Conservation (phyloP, 2,888 invertebrate genomes). For the Conops quadrifasciatus region DNA sequence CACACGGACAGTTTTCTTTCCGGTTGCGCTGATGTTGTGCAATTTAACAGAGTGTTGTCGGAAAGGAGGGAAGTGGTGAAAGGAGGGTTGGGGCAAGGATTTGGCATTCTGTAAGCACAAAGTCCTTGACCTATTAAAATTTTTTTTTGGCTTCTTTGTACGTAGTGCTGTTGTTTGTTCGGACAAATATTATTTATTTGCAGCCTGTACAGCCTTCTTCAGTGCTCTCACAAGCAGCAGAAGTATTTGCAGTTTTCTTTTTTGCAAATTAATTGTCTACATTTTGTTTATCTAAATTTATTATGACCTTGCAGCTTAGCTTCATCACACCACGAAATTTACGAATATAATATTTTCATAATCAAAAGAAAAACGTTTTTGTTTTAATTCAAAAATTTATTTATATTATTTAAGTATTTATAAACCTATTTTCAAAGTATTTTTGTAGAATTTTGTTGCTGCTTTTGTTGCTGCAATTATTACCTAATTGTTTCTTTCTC, state of each 20-base stretch:
- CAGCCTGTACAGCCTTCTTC: background rate
- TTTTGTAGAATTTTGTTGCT: too few species aligned
- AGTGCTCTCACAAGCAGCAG: background rate
- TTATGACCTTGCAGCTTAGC: background rate
- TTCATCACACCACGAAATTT: background rate
- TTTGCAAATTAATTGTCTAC: slow-evolving; percentile 10
- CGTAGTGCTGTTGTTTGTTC: background rate
- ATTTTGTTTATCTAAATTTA: background rate
- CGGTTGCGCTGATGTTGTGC: background rate
- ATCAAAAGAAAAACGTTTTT: too few species aligned
- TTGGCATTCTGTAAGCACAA: background rate
- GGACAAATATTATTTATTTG: slow-evolving; percentile 9
- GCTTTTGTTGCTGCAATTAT: too few species aligned
- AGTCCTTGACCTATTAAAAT: slow-evolving; percentile 10
- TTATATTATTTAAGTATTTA: too few species aligned
- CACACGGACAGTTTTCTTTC: background rate
- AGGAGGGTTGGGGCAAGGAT: background rate
- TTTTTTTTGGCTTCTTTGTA: background rate
- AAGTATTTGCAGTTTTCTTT: background rate
- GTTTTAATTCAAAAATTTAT: too few species aligned
- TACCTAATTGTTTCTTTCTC: too few species aligned
- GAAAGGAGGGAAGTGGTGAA: background rate
- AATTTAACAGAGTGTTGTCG: too few species aligned
- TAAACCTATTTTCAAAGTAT: too few species aligned
- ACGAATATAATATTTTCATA: too few species aligned